These are phyloP conservation scores for Rhinopithecus roxellana DNA, from an alignment of 2,113 vertebrate genomes.

Conservation along the genomic window DNA sequence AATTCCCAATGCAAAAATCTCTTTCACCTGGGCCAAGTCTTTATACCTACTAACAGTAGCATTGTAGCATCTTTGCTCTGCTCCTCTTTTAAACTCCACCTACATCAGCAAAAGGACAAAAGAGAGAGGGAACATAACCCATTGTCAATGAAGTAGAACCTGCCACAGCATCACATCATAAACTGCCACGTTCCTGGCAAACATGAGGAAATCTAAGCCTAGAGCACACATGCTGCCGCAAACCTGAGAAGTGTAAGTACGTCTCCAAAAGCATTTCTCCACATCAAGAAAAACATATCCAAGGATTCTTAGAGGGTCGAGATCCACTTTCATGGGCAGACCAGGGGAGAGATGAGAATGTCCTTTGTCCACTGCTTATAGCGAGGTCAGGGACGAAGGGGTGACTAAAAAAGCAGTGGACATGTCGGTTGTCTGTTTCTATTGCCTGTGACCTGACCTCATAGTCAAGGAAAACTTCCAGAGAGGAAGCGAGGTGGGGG, in stretches of 20 bases:
- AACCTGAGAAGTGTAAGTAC: background rate
- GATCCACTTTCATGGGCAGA: background rate
- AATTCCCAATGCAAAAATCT: background rate
- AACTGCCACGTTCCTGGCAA: background rate
- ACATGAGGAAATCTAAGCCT: background rate
- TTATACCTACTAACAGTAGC: background rate
- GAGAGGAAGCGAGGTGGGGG: background rate
- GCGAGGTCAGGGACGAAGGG: background rate
- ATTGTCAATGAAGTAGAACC: background rate
- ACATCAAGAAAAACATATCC: background rate
- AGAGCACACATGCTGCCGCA: background rate
- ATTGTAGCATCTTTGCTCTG: background rate
- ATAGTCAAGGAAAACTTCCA: background rate
- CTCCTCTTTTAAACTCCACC: background rate
- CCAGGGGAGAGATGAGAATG: background rate
- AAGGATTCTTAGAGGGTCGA: background rate
- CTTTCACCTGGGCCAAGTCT: background rate
- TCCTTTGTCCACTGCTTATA: background rate
- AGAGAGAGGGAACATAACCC: background rate
- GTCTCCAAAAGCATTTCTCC: conserved; percentile 11
- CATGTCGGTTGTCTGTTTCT: background rate
- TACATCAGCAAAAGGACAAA: background rate
- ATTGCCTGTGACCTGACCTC: background rate
- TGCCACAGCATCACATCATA: background rate
- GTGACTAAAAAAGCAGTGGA: background rate